A percentile compares a stretch with the other conserved stretches of the same genome.
These are phyloP conservation scores for Ailurus styani DNA, from an alignment of 2,113 vertebrate genomes.

Conservation along the genomic window DNA sequence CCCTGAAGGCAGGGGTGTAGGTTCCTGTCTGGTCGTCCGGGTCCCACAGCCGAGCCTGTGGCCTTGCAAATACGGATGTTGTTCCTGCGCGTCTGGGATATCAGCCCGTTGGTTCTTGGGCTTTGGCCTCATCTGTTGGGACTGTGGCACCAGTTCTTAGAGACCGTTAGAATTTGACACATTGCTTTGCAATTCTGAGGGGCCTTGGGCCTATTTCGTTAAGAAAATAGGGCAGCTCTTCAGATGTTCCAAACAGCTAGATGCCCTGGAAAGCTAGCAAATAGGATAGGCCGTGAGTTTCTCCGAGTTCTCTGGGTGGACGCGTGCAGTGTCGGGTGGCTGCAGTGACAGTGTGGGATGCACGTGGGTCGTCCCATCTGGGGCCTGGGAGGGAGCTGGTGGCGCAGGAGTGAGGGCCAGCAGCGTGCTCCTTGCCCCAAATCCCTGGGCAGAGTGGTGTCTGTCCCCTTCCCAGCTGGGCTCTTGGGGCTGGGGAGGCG, in stretches of 20 bases:
- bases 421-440: accelerated
- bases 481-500: accelerated
- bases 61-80: background rate
- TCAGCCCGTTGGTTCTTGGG: background rate
- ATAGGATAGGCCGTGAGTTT: background rate
- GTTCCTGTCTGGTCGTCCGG: background rate
- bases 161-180: background rate
- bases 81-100: background rate
- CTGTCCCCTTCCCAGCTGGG: background rate
- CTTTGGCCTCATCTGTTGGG: background rate
- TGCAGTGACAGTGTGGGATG: accelerated
- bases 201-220: background rate
- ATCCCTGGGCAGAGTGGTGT: accelerated
- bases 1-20: background rate
- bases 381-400: background rate
- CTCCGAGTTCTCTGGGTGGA: background rate
- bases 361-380: background rate
- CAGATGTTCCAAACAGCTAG: background rate
- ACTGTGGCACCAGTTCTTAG: background rate
- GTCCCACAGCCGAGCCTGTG: background rate
- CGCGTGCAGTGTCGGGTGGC: accelerated
- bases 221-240: background rate
- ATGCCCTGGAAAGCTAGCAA: background rate
- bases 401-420: accelerated
- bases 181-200: background rate